phyloP scores from a whole-genome alignment of 2,888 invertebrate species.

The Ferdinandea cuprea region DNA sequence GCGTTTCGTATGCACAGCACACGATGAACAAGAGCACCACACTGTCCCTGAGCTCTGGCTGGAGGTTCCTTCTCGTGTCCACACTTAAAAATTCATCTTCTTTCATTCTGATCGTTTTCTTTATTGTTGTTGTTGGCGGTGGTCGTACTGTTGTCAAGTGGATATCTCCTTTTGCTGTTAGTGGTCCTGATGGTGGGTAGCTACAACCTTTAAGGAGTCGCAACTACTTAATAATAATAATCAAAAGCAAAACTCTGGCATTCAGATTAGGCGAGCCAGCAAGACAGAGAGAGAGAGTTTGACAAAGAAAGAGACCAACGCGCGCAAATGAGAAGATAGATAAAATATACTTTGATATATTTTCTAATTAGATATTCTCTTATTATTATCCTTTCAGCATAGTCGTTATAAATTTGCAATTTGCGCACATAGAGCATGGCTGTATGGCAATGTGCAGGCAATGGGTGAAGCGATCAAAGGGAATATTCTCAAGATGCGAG shows the following conservation, averaged over 20 bases:
- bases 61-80: conserved; percentile 38
- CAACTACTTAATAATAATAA: conserved; percentile 65
- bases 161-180: conserved; percentile 15
- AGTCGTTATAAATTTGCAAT: conserved; percentile 57
- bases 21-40: conserved; percentile 14
- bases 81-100: conserved; percentile 64
- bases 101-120: conserved; percentile 17
- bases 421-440: conserved; percentile 15
- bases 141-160: conserved; percentile 43
- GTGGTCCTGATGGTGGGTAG: no score
- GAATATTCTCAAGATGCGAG: conserved; percentile 32
- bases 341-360: conserved; percentile 61
- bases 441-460: conserved; percentile 27
- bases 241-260: conserved; percentile 36
- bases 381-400: conserved; percentile 58
- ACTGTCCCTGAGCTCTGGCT: conserved; percentile 10
- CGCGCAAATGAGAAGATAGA: conserved; percentile 9
- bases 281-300: background rate
- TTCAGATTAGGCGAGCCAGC: background rate
- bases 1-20: conserved; percentile 35
- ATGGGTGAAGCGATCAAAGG: conserved; percentile 50
- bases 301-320: background rate
- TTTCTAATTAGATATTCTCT: conserved; percentile 73
- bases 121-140: conserved; percentile 30
- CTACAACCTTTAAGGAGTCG: no score